Evolutionary conservation across 2,113 vertebrate species (phyloP).

Genomic region (Callipepla californica): DNA sequence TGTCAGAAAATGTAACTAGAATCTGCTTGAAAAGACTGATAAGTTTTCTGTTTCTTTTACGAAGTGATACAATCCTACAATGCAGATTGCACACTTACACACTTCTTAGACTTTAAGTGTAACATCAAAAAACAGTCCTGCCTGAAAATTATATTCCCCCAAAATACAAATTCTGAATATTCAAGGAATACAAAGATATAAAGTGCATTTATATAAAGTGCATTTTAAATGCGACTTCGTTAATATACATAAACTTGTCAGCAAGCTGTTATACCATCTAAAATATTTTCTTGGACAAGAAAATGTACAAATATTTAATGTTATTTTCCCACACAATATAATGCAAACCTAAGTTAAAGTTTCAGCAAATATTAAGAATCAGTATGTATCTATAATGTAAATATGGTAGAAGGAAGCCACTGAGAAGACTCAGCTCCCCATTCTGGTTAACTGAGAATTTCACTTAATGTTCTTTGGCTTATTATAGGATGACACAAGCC

Average conservation of each 20-base stretch:
- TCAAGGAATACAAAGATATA: fast-evolving
- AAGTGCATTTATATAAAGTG: too few species aligned
- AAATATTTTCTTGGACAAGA: background rate
- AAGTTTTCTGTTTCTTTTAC: background rate
- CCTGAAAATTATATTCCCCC: background rate
- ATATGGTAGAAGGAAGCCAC: background rate
- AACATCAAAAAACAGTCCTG: background rate
- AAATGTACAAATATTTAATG: fast-evolving
- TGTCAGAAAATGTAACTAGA: background rate
- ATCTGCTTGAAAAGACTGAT: background rate
- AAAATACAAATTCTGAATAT: background rate
- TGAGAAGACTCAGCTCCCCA: background rate
- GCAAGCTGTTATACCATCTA: background rate
- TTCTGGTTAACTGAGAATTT: background rate
- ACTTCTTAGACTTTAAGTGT: background rate
- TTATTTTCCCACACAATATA: background rate
- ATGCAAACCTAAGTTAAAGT: background rate
- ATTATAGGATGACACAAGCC: background rate
- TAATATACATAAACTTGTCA: background rate
- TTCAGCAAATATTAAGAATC: background rate
- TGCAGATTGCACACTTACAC: background rate
- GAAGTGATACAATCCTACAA: background rate
- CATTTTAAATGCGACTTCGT: background rate
- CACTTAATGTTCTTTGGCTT: background rate
- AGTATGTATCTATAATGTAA: background rate